These are phyloP conservation scores for Gymnarchus niloticus DNA, from an alignment of 2,113 vertebrate species.

Conservation along the genomic window DNA sequence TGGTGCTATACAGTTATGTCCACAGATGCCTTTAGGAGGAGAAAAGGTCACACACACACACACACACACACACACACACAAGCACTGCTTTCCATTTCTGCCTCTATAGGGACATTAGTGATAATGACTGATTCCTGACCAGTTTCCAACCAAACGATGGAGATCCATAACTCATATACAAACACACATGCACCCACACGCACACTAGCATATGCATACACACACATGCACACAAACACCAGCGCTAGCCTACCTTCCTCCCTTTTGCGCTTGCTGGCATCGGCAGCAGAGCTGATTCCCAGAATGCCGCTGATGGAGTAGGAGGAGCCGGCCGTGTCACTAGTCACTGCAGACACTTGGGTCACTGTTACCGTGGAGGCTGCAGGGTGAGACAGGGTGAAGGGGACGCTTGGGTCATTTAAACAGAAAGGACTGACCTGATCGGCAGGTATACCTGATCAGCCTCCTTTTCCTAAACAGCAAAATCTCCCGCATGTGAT, in stretches of 20 bases:
- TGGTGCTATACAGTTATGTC: not conserved
- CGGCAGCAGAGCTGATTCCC: slow-evolving; percentile 85
- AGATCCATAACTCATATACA: no score
- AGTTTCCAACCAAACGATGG: not conserved
- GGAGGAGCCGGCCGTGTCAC: slow-evolving; percentile 87
- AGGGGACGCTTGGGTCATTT: not conserved
- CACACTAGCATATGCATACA: not conserved
- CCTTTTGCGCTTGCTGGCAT: slow-evolving; percentile 92
- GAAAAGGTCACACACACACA: not conserved
- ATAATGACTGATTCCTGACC: not conserved
- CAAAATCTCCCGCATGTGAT: no score
- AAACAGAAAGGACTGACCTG: not conserved
- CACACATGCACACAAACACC: not conserved
- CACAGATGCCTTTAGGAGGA: not conserved
- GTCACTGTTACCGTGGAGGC: slow-evolving; percentile 87
- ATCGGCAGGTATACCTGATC: no score
- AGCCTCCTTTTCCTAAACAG: no score
- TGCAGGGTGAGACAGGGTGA: slow-evolving; percentile 41
- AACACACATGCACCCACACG: not conserved
- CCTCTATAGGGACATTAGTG: not conserved
- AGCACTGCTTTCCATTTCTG: not conserved
- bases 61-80: not conserved
- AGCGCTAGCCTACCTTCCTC: slow-evolving; percentile 78
- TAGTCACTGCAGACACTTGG: slow-evolving; percentile 87
- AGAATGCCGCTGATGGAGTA: slow-evolving; percentile 98